These are phyloP conservation scores for Drosophila leontia DNA, from an alignment of 1,140 invertebrate genomes.

Conservation along the genomic window DNA sequence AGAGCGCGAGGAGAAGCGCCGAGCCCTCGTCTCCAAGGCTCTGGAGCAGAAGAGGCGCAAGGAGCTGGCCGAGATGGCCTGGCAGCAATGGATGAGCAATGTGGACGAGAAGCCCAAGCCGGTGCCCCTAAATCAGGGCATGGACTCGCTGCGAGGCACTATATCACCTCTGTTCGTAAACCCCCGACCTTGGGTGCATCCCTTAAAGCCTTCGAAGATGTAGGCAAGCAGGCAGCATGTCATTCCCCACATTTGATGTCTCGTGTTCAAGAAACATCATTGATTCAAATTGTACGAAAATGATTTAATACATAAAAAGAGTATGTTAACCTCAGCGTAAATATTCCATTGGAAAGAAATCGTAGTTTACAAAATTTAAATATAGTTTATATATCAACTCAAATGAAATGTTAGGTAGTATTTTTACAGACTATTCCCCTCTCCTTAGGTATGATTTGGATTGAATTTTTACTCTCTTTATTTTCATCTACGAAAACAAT, in stretches of 20 bases:
- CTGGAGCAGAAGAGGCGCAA: conserved; percentile 40
- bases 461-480: neutral
- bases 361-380: neutral
- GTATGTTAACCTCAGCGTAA: neutral
- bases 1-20: conserved; percentile 28
- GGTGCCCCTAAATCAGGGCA: conserved; percentile 70
- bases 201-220: neutral
- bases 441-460: too few relatives aligned
- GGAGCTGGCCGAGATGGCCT: conserved; percentile 41
- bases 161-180: conserved; percentile 63
- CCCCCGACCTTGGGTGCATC: conserved; percentile 48
- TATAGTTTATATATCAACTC: neutral
- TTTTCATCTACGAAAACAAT: neutral
- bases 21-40: conserved; percentile 2
- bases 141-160: conserved; percentile 63
- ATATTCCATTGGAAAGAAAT: neutral
- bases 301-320: conserved; percentile 3
- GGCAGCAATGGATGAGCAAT: conserved; percentile 55
- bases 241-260: neutral
- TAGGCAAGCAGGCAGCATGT: neutral
- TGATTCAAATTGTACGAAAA: conserved; percentile 9
- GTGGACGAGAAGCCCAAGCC: conserved; percentile 65
- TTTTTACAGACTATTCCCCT: too few relatives aligned
- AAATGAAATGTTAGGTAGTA: too few relatives aligned
- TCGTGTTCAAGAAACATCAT: neutral